A percentile compares a stretch with the other conserved stretches of the same genome.
These are phyloP conservation scores for Merluccius polli DNA, from an alignment of 2,797 vertebrate genomes.

Conservation along the genomic window DNA sequence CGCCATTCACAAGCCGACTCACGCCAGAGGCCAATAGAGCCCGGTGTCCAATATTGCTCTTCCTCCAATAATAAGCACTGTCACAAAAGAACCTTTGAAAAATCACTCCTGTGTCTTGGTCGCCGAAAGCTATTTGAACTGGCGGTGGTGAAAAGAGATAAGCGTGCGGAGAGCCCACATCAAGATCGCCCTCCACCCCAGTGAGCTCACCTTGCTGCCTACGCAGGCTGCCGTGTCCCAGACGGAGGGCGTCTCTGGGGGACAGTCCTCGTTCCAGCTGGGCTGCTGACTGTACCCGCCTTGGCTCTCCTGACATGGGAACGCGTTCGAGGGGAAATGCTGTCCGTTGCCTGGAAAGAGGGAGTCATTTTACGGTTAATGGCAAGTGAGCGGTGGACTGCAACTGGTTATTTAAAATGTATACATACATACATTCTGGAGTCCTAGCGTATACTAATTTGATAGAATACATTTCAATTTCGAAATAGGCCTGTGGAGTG, in stretches of 20 bases:
- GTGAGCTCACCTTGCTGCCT: slow-evolving; percentile 70
- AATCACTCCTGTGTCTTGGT: background rate
- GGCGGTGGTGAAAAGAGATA: too few relatives aligned
- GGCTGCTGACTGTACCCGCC: slow-evolving; percentile 59
- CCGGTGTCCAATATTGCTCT: background rate
- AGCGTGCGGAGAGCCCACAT: background rate
- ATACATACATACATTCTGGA: too few relatives aligned
- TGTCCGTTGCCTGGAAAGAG: slow-evolving; percentile 76
- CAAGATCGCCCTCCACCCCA: background rate
- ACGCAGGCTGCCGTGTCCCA: slow-evolving; percentile 87
- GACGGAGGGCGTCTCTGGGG: slow-evolving; percentile 67
- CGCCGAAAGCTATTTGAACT: background rate
- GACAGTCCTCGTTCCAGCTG: slow-evolving; percentile 70
- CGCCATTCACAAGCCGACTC: background rate
- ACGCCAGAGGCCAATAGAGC: background rate
- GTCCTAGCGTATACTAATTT: too few relatives aligned
- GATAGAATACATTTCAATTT: too few relatives aligned
- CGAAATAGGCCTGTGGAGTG: too few relatives aligned
- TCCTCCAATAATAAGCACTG: background rate
- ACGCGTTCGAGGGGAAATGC: slow-evolving; percentile 77
- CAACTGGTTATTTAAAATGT: too few relatives aligned
- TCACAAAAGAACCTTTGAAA: background rate
- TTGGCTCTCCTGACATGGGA: slow-evolving; percentile 76
- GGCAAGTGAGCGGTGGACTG: too few relatives aligned
- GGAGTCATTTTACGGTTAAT: too few relatives aligned